Evolutionary conservation across 2,888 invertebrate species (phyloP), one percentile per base, ranked within the genome.

Genomic region (Calameuta pallipes): DNA sequence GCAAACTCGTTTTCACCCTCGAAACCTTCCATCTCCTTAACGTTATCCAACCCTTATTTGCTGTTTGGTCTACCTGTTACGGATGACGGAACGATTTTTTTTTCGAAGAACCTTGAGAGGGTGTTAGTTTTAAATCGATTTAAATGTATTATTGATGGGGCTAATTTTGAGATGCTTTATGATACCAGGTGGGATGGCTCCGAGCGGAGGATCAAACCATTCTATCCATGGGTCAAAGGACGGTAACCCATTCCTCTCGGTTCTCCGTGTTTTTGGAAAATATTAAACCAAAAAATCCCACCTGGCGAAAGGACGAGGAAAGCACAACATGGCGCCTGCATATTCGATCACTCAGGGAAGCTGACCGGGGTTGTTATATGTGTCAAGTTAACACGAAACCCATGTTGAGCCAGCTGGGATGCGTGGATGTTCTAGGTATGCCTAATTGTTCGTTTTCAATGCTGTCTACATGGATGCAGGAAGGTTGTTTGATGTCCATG

Each of bases 351-450:
- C 92, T 96, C 83, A 94, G 94, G 91, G 95, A 95, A 83, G 94
- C 95, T 76, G 96, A 96, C 90, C 93, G 95, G 80, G 96, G 96
- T 12, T 96, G 96, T 87, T 96, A 96, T 91, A 96, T 96, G 95
- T 96, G 96, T 89, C 96, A 96, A 92, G 95, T 96, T 84, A 96
- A 96, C 90, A 96, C 96, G 4, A 94, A 93, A 82, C 94, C 94
- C 78, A 96, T 96, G 96, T 95, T 95, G 92, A 96, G 95, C 86
- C 95, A 95, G 91, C 93, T 95, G 78, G 96, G 96, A 77, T 96
- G 96, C 90, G 94, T 96, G 77, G 96, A 96, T 92, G 96, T 96
- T 35, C 94, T 95, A 90, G 95, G 96, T 96, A 91, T 88, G 89
- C 87, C 85, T 89, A 89, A 90, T 89, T 89, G 87, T 84, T 80